Percentiles rank a stretch among this genome's conserved stretches.
These are phyloP conservation scores for Marisa cornuarietis DNA, from an alignment of 1,140 invertebrate genomes.

Conservation along the genomic window DNA sequence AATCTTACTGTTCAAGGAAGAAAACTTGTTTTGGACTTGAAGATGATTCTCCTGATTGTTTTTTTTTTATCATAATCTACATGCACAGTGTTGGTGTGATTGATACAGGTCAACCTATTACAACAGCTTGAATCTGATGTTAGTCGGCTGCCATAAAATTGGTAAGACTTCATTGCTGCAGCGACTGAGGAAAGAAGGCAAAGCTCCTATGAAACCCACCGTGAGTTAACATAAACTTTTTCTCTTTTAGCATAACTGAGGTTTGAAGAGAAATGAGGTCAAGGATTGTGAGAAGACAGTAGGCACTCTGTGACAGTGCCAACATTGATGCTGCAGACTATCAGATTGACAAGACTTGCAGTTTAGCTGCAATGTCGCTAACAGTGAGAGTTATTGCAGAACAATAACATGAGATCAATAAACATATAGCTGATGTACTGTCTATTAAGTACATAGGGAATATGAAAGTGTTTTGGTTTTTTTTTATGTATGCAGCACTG, in stretches of 20 bases:
- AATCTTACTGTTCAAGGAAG: background rate
- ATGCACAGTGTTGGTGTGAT: conserved; percentile 12
- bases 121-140: conserved; percentile 96
- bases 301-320: background rate
- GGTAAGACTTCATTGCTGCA: conserved; percentile 94
- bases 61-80: background rate
- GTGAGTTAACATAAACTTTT: conserved; percentile 23
- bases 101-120: conserved; percentile 86
- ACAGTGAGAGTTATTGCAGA: background rate
- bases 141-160: conserved; percentile 93
- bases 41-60: background rate
- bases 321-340: background rate
- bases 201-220: conserved; percentile 31
- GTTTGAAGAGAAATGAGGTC: background rate
- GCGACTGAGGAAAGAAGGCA: conserved; percentile 86
- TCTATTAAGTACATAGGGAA: too few species aligned
- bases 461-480: background rate
- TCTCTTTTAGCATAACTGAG: background rate
- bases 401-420: background rate
- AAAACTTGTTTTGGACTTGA: background rate
- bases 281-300: background rate
- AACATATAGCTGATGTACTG: background rate
- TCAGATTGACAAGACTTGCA: too few species aligned
- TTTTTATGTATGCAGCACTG: conserved; percentile 42
- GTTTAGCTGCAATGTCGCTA: background rate